These are phyloP conservation scores for Oenanthe melanoleuca DNA, from an alignment of 2,113 vertebrate species.

Conservation along the genomic window DNA sequence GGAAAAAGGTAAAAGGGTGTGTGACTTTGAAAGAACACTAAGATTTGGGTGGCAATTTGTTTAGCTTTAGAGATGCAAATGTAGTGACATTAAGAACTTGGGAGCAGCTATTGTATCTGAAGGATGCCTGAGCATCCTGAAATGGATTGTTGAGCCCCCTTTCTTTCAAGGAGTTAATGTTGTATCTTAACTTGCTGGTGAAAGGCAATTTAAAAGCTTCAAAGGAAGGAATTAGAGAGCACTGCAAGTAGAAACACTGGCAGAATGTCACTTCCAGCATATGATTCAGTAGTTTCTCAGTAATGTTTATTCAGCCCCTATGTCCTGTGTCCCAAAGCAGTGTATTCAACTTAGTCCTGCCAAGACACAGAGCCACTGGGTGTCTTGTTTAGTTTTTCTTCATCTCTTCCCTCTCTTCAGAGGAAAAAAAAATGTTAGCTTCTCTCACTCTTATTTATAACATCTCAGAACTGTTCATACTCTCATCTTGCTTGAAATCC, in stretches of 20 bases:
- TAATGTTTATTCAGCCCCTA: not conserved
- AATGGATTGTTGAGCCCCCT: not conserved
- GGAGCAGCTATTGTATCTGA: not conserved
- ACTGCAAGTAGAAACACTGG: not conserved
- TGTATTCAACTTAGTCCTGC: not conserved
- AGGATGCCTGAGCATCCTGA: not conserved
- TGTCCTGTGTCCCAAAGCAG: not conserved
- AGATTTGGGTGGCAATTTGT: not conserved
- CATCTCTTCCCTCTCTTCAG: not conserved
- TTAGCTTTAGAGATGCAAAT: not conserved
- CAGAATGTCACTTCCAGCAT: not conserved
- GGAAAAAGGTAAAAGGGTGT: not conserved
- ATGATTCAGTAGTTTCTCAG: not conserved
- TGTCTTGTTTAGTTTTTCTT: not conserved
- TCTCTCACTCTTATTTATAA: not conserved
- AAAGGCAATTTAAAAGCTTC: not conserved
- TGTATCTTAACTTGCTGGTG: not conserved
- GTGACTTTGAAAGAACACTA: not conserved
- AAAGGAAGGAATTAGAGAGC: not conserved
- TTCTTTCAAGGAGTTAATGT: not conserved
- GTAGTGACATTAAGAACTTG: not conserved
- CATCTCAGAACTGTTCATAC: not conserved
- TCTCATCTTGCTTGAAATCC: not conserved
- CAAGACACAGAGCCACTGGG: not conserved
- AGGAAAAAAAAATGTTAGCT: not conserved